Percentiles rank a stretch among this genome's conserved stretches.
These are phyloP conservation scores for Baccha elongata DNA, from an alignment of 2,888 invertebrate genomes.

Conservation along the genomic window DNA sequence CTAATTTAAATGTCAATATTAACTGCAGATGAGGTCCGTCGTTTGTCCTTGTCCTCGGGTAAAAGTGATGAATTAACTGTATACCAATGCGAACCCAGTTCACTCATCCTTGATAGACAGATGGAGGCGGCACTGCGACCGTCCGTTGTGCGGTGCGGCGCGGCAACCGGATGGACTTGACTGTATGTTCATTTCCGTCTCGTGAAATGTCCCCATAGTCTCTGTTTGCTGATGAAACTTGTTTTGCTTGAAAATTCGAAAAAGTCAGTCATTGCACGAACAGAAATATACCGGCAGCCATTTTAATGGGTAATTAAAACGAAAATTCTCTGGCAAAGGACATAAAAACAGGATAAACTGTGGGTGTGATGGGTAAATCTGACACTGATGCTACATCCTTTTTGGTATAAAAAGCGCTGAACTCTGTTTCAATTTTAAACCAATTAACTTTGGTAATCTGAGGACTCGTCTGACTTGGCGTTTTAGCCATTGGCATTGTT, in stretches of 20 bases:
- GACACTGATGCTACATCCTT: slow-evolving; percentile 33
- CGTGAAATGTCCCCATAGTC: slow-evolving; percentile 29
- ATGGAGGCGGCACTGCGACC: slow-evolving; percentile 26
- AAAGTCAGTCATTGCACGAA: slow-evolving; percentile 62
- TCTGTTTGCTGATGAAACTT: slow-evolving; percentile 51
- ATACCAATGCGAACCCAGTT: no score
- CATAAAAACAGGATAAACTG: slow-evolving; percentile 50
- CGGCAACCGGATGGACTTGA: slow-evolving; percentile 57
- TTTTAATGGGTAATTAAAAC: slow-evolving; percentile 72
- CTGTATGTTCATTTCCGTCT: slow-evolving; percentile 66
- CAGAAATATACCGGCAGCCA: slow-evolving; percentile 45
- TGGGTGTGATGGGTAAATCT: slow-evolving; percentile 1
- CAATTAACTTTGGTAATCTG: slow-evolving; percentile 74
- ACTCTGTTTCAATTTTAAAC: slow-evolving; percentile 75
- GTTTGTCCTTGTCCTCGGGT: slow-evolving; percentile 26
- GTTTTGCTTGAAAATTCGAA: slow-evolving; percentile 37
- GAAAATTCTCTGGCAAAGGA: slow-evolving; percentile 60
- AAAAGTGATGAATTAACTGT: slow-evolving; percentile 35
- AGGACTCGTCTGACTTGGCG: slow-evolving; percentile 62
- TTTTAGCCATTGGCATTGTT: slow-evolving; percentile 43
- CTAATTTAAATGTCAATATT: slow-evolving; percentile 80
- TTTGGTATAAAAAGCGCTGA: slow-evolving; percentile 59
- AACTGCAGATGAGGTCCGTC: slow-evolving; percentile 64
- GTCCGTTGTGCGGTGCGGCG: not conserved
- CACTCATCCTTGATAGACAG: slow-evolving; percentile 30